A percentile compares a stretch with the other conserved stretches of the same genome.
These are phyloP conservation scores for Phenganax subtilis DNA, from an alignment of 92 coral and sea anemone genomes.

Conservation along the genomic window DNA sequence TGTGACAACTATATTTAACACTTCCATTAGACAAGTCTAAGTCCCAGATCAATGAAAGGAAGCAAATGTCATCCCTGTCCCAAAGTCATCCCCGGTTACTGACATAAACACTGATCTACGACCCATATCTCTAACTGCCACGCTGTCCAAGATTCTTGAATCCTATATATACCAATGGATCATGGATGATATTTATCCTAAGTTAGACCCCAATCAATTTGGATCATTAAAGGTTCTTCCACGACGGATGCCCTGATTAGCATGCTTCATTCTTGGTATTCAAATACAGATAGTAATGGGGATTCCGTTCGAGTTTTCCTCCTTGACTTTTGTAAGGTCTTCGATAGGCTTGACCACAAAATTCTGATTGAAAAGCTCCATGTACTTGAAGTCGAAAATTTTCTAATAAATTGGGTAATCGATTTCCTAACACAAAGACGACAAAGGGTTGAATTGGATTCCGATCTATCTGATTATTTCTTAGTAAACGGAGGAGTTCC, in stretches of 20 bases:
- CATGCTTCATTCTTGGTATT: not conserved
- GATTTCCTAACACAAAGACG: no score
- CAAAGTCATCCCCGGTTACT: not conserved
- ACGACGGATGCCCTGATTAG: not conserved
- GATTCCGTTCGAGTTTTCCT: no score
- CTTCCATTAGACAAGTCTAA: slow-evolving; percentile 25
- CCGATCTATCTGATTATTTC: no score
- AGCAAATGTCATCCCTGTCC: slow-evolving; percentile 26
- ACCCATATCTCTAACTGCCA: slow-evolving; percentile 31
- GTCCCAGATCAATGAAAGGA: slow-evolving; percentile 23
- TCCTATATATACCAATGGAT: not conserved
- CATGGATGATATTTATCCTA: not conserved
- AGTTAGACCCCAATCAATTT: not conserved
- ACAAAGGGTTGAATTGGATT: no score
- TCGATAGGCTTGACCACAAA: no score
- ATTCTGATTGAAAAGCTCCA: no score
- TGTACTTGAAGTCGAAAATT: no score
- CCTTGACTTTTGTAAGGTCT: no score
- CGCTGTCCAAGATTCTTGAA: slow-evolving; percentile 12
- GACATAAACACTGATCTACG: slow-evolving; percentile 17
- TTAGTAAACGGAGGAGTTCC: no score
- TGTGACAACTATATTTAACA: no score
- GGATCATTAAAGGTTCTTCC: not conserved
- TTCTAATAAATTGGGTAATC: no score
- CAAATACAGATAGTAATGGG: no score